Evolutionary conservation across 2,797 vertebrate species (phyloP).

Genomic region (Cottoperca gobio): DNA sequence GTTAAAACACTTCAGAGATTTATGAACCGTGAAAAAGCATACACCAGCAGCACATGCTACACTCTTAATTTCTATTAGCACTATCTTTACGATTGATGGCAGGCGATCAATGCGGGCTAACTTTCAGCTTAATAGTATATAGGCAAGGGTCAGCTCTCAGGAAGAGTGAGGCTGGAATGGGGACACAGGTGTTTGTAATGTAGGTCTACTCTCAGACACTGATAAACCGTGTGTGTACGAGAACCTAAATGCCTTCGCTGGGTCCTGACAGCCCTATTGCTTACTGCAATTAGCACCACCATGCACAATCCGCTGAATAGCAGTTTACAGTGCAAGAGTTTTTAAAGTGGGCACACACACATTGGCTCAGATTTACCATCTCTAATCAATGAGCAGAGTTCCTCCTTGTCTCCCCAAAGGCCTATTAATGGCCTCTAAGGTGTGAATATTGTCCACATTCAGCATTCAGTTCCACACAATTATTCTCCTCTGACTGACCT

Average conservation of each 20-base stretch:
- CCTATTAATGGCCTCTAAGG: constrained; percentile 83
- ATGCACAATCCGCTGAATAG: constrained; percentile 79
- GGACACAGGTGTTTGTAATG: constrained; percentile 87
- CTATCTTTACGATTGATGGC: constrained; percentile 56
- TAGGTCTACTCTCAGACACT: constrained; percentile 78
- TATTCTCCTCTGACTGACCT: constrained; percentile 83
- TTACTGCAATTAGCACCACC: constrained; percentile 84
- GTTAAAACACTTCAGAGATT: constrained; percentile 66
- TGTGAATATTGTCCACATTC: constrained; percentile 82
- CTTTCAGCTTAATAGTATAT: constrained; percentile 64
- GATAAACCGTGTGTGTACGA: constrained; percentile 70
- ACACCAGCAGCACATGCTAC: constrained; percentile 38
- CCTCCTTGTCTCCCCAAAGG: constrained; percentile 76
- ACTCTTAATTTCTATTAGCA: constrained; percentile 64
- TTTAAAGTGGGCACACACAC: constrained; percentile 74
- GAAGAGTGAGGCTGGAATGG: constrained; percentile 71
- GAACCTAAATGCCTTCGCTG: constrained; percentile 83
- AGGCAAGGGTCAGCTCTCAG: constrained; percentile 73
- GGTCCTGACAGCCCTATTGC: constrained; percentile 84
- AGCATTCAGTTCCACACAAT: constrained; percentile 80
- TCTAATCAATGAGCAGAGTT: constrained; percentile 82
- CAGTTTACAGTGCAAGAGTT: constrained; percentile 74
- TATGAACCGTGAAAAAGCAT: constrained; percentile 45
- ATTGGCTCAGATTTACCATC: constrained; percentile 81
- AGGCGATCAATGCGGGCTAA: constrained; percentile 68